phyloP scores from a whole-genome alignment of 2,113 vertebrate genomes.

The Scopus umbretta region DNA sequence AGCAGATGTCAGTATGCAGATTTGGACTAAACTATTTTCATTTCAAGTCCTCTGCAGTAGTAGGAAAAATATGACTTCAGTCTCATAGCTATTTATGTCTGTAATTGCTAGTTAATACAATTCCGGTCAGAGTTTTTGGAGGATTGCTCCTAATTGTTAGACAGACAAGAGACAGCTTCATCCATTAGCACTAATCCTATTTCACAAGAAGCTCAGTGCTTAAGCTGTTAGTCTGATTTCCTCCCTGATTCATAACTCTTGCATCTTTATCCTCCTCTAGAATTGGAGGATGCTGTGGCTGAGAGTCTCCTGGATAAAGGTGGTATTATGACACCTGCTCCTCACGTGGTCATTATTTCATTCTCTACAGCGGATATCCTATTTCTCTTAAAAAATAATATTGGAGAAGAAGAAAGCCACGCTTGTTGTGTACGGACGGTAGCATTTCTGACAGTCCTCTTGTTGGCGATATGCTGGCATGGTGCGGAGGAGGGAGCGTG shows the following conservation, averaged over 20 bases:
- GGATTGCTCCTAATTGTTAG: background rate
- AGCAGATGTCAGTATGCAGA: background rate
- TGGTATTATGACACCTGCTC: background rate
- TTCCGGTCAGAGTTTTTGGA: background rate
- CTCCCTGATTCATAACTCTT: background rate
- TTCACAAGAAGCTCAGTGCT: background rate
- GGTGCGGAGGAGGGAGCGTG: background rate
- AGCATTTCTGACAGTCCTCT: background rate
- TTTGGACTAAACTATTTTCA: background rate
- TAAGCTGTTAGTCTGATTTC: background rate
- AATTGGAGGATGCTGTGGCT: background rate
- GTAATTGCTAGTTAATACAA: conserved; percentile 14
- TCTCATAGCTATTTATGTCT: background rate
- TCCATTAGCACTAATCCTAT: background rate
- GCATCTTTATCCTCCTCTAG: background rate
- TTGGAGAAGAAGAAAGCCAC: background rate
- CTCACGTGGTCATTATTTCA: background rate
- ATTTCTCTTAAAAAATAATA: background rate
- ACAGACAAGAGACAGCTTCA: background rate
- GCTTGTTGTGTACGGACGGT: accelerated
- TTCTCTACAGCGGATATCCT: background rate
- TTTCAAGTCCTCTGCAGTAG: background rate
- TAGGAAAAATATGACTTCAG: background rate
- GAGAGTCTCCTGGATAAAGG: background rate
- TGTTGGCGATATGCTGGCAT: no score